Conservation (phyloP, 2,113 vertebrate species). For the Hemichromis elongatus region DNA sequence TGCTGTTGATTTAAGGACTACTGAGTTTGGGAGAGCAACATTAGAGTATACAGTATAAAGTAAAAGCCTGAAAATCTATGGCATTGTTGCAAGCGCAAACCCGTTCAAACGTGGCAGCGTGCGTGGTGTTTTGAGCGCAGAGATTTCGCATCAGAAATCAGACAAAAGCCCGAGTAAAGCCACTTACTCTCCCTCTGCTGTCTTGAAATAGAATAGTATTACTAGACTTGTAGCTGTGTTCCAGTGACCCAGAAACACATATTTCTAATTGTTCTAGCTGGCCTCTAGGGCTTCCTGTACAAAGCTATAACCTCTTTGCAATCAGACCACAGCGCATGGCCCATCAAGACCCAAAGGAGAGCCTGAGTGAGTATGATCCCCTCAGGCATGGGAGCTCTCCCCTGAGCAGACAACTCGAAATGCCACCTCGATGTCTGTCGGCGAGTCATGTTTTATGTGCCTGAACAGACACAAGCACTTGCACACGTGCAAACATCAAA, state of each 20-base stretch:
- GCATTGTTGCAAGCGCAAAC: background rate
- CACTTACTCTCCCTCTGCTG: background rate
- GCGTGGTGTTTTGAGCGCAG: background rate
- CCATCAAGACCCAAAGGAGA: constrained; percentile 41
- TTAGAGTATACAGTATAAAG: constrained; percentile 22
- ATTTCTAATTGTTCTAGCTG: constrained; percentile 66
- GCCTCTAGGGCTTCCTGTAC: constrained; percentile 51
- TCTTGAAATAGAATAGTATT: constrained; percentile 23
- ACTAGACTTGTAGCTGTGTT: constrained; percentile 41
- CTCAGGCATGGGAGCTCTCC: constrained; percentile 25
- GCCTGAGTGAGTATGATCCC: constrained; percentile 17
- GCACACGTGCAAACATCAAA: background rate
- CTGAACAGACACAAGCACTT: constrained; percentile 11
- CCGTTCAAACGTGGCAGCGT: constrained; percentile 24
- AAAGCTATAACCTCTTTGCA: constrained; percentile 58
- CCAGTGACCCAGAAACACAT: constrained; percentile 67
- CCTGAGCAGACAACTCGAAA: constrained; percentile 30
- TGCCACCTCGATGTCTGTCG: constrained; percentile 27
- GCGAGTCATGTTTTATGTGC: constrained; percentile 9
- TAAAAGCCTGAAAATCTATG: constrained; percentile 13
- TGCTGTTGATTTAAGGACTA: constrained; percentile 43
- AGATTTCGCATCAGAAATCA: constrained; percentile 11
- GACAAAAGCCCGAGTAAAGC: constrained; percentile 17
- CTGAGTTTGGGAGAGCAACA: constrained; percentile 18
- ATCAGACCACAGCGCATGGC: constrained; percentile 20